Conservation (phyloP, 2,888 invertebrate species). For the Tachystola acroxantha region DNA sequence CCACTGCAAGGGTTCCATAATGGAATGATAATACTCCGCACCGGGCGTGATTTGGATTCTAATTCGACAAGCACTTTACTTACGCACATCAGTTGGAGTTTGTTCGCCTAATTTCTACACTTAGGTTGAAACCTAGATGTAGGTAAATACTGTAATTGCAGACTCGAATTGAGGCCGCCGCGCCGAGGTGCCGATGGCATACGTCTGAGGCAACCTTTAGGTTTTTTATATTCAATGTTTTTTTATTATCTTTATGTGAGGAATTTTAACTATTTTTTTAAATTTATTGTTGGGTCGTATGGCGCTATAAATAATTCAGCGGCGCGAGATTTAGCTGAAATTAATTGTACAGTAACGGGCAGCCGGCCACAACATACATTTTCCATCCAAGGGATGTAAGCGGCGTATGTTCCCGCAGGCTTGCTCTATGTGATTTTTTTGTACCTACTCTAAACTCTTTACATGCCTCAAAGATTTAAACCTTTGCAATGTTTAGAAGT, state of each 20-base stretch:
- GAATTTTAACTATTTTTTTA: not conserved
- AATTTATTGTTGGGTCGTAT: not conserved
- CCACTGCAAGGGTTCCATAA: slow-evolving; percentile 13
- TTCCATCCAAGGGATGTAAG: slow-evolving; percentile 59
- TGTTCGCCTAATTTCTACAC: slow-evolving; percentile 11
- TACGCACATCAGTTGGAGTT: slow-evolving; percentile 4
- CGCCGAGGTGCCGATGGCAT: no score
- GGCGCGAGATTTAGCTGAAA: slow-evolving; percentile 45
- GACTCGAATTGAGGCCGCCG: no score
- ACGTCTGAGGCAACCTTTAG: no score
- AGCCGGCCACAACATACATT: slow-evolving; percentile 52
- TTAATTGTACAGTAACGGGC: slow-evolving; percentile 45
- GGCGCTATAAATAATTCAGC: slow-evolving; percentile 30
- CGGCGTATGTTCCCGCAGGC: slow-evolving; percentile 13
- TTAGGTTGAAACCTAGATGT: no score
- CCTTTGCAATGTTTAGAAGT: no score
- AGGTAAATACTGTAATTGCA: no score
- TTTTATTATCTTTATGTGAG: not conserved
- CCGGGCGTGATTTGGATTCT: slow-evolving; percentile 14
- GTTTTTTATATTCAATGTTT: no score
- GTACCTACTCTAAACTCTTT: slow-evolving; percentile 7
- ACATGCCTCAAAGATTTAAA: no score
- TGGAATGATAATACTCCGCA: slow-evolving; percentile 18
- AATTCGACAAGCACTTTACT: slow-evolving; percentile 11
- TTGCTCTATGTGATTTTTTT: slow-evolving; percentile 1